Conservation (phyloP, 1,140 invertebrate species). For the Rhysida immarginata region DNA sequence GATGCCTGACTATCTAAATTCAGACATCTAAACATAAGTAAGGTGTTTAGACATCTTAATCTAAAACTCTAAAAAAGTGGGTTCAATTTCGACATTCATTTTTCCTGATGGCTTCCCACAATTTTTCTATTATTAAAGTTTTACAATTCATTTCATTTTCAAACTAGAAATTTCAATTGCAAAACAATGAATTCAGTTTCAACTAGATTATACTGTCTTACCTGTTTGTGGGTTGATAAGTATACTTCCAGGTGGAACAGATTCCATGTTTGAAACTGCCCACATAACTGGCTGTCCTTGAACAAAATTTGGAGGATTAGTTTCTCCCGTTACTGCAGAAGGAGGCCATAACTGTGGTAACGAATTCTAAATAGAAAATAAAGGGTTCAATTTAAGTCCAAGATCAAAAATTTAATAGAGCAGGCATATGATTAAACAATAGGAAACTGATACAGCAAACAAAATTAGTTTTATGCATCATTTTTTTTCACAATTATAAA, state of each 20-base stretch:
- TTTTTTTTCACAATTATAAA: too few species aligned
- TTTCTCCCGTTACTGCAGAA: background rate
- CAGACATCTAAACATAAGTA: too few species aligned
- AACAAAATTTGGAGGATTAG: background rate
- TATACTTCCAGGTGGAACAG: slow-evolving; percentile 63
- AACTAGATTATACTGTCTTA: slow-evolving; percentile 22
- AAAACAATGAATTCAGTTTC: background rate
- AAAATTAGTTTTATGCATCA: too few species aligned
- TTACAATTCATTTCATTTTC: background rate
- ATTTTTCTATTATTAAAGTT: background rate
- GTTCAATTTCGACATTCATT: too few species aligned
- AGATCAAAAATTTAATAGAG: too few species aligned
- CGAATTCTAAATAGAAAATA: background rate
- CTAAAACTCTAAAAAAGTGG: too few species aligned
- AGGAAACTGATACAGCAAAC: too few species aligned
- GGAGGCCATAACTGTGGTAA: slow-evolving; percentile 3
- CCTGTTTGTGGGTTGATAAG: slow-evolving; percentile 63
- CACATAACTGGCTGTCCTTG: slow-evolving; percentile 43
- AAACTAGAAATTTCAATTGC: background rate
- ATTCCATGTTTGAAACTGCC: slow-evolving; percentile 66
- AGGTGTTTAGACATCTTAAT: too few species aligned
- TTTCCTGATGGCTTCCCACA: too few species aligned
- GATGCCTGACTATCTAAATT: too few species aligned
- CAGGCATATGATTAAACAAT: too few species aligned
- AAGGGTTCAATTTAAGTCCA: background rate